Percentiles rank a stretch among this genome's conserved stretches.
Conservation (phyloP, 1,140 invertebrate species). For the Drosophila mayri region DNA sequence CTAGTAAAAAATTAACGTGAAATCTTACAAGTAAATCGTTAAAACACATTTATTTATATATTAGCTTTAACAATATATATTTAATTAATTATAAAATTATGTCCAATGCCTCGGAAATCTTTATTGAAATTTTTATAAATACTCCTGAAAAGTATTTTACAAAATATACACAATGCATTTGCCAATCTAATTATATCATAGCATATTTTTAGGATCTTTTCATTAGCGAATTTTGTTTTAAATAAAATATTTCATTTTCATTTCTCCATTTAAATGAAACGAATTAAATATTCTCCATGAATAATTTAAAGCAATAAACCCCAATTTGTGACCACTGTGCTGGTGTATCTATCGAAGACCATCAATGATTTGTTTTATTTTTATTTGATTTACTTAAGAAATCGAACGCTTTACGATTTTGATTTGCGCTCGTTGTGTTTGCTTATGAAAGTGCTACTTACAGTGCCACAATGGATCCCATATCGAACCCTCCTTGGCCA, state of each 20-base stretch:
- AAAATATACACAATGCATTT: neutral
- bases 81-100: neutral
- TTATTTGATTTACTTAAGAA: constrained; percentile 53
- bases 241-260: neutral
- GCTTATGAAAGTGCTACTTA: constrained; percentile 62
- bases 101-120: no score
- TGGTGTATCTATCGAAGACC: neutral
- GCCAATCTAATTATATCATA: neutral
- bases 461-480: constrained; percentile 31
- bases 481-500: constrained; percentile 11
- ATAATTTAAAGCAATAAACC: neutral
- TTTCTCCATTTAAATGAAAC: neutral
- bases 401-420: constrained; percentile 52
- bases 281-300: neutral
- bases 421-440: constrained; percentile 58
- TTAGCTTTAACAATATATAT: no score
- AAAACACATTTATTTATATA: no score
- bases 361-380: constrained; percentile 51
- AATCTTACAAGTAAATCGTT: neutral
- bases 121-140: neutral
- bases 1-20: no score
- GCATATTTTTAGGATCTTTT: neutral
- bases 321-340: neutral
- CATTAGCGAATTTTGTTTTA: neutral
- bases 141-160: neutral